Conservation (phyloP, 2,113 vertebrate genomes). For the Pseudonaja textilis region DNA sequence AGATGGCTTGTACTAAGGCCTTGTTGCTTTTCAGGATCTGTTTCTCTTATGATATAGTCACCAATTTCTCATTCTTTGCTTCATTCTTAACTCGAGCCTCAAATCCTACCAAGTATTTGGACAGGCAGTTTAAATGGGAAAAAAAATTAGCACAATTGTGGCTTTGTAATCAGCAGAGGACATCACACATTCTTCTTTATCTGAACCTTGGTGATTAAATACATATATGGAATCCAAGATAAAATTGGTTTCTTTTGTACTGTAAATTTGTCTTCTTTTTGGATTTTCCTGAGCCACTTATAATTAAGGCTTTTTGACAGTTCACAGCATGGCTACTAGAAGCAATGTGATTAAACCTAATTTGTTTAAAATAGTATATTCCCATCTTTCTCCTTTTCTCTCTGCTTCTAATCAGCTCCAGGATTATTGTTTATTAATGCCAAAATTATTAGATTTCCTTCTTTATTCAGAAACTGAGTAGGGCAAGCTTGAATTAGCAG, state of each 20-base stretch:
- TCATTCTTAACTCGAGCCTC: not conserved
- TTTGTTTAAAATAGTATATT: constrained; percentile 27
- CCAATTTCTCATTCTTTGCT: not conserved
- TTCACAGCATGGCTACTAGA: constrained; percentile 46
- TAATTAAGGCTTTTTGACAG: constrained; percentile 63
- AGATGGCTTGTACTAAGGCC: not conserved
- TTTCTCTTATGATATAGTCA: not conserved
- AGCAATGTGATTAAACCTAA: constrained; percentile 12
- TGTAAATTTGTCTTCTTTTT: constrained; percentile 49
- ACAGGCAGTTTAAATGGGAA: not conserved
- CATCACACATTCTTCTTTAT: constrained; percentile 56
- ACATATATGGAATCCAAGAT: constrained; percentile 57
- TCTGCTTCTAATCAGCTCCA: constrained; percentile 45
- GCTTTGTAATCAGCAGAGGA: constrained; percentile 17
- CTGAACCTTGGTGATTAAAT: constrained; percentile 59
- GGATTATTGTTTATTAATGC: constrained; percentile 56
- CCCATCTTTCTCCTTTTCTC: not conserved
- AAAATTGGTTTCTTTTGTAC: constrained; percentile 66
- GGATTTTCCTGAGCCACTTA: constrained; percentile 43
- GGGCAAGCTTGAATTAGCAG: constrained; percentile 50
- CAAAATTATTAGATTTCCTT: constrained; percentile 54
- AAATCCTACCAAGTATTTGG: not conserved
- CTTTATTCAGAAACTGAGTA: constrained; percentile 51
- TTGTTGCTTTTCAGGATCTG: not conserved
- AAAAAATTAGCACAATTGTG: accelerated